phyloP scores from a whole-genome alignment of 2,797 vertebrate genomes.

The Tympanoctomys barrerae region DNA sequence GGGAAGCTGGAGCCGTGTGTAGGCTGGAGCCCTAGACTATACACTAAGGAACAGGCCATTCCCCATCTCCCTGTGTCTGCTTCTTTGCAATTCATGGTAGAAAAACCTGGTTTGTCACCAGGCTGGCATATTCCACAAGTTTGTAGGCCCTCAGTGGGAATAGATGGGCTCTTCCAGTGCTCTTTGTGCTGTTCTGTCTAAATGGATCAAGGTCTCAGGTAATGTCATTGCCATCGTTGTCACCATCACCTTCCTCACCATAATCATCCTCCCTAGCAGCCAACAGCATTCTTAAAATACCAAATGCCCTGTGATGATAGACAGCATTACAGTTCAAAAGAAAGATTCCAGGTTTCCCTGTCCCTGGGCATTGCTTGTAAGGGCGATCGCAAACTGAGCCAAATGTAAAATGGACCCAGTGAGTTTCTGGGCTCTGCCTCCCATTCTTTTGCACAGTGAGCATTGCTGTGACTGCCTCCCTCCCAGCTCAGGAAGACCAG shows the following conservation, averaged over 20 bases:
- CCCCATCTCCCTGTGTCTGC: background rate
- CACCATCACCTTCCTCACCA: background rate
- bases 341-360: background rate
- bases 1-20: background rate
- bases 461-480: background rate
- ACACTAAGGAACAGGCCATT: background rate
- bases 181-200: background rate
- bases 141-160: background rate
- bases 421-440: background rate
- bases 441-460: background rate
- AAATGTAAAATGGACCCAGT: background rate
- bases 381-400: background rate
- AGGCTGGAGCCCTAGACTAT: background rate
- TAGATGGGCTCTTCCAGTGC: rapidly evolving
- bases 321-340: background rate
- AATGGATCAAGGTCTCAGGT: background rate
- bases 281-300: background rate
- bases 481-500: background rate
- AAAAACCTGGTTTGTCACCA: background rate
- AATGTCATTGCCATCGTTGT: background rate
- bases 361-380: background rate
- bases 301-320: background rate
- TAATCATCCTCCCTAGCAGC: background rate
- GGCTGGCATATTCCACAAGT: background rate
- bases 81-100: background rate